Evolutionary conservation across 2,113 vertebrate species (phyloP).

Genomic region (Microcebus griseorufus): DNA sequence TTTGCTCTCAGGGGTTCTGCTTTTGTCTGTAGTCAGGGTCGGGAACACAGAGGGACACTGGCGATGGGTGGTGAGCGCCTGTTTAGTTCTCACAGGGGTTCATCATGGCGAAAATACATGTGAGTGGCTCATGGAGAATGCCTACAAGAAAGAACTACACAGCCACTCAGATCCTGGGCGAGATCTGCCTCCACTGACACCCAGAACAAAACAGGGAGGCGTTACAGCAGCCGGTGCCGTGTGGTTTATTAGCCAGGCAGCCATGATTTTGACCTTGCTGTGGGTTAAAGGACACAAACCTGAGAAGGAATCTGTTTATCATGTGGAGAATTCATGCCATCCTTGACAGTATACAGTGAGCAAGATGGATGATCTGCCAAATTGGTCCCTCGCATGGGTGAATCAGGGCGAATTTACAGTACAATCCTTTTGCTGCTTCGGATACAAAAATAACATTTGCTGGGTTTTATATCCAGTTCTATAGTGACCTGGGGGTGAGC

Average conservation of each 20-base stretch:
- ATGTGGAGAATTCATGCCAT: slow-evolving; percentile 84
- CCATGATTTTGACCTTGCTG: slow-evolving; percentile 87
- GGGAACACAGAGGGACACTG: neutral
- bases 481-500: slow-evolving; percentile 78
- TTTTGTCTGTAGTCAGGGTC: slow-evolving; percentile 52
- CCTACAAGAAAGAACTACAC: slow-evolving; percentile 53
- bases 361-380: slow-evolving; percentile 91
- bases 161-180: slow-evolving; percentile 63
- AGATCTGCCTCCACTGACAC: slow-evolving; percentile 73
- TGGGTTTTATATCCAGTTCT: slow-evolving; percentile 76
- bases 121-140: neutral
- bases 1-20: neutral
- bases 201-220: slow-evolving; percentile 70
- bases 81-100: neutral
- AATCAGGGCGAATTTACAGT: slow-evolving; percentile 87
- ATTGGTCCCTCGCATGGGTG: slow-evolving; percentile 86
- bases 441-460: slow-evolving; percentile 84
- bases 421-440: slow-evolving; percentile 80
- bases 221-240: slow-evolving; percentile 3
- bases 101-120: neutral
- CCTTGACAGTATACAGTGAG: slow-evolving; percentile 87
- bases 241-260: slow-evolving; percentile 80
- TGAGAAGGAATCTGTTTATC: slow-evolving; percentile 89
- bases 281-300: slow-evolving; percentile 89
- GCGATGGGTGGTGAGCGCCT: neutral